Base-by-base conservation (phyloP, 2,113 vertebrate genomes). In the Formicarius rufipectus region DNA sequence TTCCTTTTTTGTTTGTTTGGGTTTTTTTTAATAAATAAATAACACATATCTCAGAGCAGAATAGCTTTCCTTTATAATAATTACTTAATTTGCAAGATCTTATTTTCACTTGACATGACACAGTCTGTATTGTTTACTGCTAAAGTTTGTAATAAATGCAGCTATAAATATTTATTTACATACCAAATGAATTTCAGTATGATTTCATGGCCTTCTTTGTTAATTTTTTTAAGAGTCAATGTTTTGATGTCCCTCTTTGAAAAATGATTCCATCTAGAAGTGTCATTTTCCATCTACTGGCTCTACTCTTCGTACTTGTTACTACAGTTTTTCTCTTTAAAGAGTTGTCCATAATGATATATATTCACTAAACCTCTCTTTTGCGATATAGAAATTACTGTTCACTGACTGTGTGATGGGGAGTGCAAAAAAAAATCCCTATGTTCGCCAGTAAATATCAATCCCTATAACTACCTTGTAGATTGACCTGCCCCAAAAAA, bases 401-500 rank as follows among this genome's bases (percentile, higher is more conserved):
- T 69, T 89, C 78, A 47, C 77, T 96, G 94, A 60, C 56, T 84
- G 24, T 9, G 50, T 91, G 87, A 89, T 66, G 89, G 69, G 89
- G 66, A 66, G 52, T 88, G 45, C 87, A 66, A 39, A 83, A 89
- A n/a, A 95, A 91, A 79, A 39, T 35, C 60, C 47, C 50, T 8
- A 0, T 68, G 50, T 71, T 88, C 82, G 67, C 33, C 71, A 16
- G 68, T 68, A 52, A 31, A 19, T 71, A 77, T 75, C 62, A 78
- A 33, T 84, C 68, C 72, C 60, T 73, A 8, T 84, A 74, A 88
- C 84, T 95, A 93, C 94, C 73, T 95, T 64, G 78, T 89, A 89
- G 60, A 85, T 47, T 95, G 96, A 96, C 91, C 96, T 86, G 71
- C 73, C 3, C 62, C 94, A 95, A 97, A 92, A 95, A 94, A 96